These are phyloP conservation scores for Gastrophysa polygoni DNA, from an alignment of 2,888 invertebrate species.

Conservation along the genomic window DNA sequence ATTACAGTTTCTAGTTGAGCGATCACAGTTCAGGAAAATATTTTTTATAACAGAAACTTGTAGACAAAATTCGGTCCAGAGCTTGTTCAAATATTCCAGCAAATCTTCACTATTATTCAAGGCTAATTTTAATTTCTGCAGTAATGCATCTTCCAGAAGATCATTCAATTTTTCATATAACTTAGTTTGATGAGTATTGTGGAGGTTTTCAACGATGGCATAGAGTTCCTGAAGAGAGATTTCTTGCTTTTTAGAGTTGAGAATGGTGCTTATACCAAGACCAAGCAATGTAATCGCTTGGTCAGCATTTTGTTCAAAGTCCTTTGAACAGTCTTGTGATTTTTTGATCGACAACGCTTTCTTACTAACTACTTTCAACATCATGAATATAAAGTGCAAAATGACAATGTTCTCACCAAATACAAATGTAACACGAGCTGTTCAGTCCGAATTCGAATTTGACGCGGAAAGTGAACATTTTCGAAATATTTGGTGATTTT, in stretches of 20 bases:
- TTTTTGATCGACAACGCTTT: conserved; percentile 26
- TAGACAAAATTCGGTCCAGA: conserved; percentile 92
- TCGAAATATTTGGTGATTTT: too few species aligned
- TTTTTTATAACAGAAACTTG: conserved; percentile 98
- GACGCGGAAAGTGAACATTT: too few species aligned
- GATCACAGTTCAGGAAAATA: conserved; percentile 94
- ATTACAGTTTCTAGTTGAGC: conserved; percentile 86
- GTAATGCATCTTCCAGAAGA: conserved; percentile 82
- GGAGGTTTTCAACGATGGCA: conserved; percentile 94
- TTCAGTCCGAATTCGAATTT: too few species aligned
- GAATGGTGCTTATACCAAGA: conserved; percentile 17
- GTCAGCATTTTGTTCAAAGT: not conserved
- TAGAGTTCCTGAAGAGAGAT: conserved; percentile 84
- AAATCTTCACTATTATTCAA: conserved; percentile 85
- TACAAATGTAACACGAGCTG: too few species aligned
- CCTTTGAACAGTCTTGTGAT: conserved; percentile 18
- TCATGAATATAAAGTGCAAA: too few species aligned
- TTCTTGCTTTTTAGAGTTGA: conserved; percentile 24
- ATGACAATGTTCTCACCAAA: too few species aligned
- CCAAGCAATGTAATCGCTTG: not conserved
- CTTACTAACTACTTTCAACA: not conserved
- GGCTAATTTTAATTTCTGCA: conserved; percentile 84
- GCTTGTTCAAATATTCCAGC: conserved; percentile 84
- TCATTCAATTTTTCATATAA: conserved; percentile 83
- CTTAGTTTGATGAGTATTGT: conserved; percentile 48